Conservation (phyloP, 2,888 invertebrate species). For the Polydrusus tereticollis region DNA sequence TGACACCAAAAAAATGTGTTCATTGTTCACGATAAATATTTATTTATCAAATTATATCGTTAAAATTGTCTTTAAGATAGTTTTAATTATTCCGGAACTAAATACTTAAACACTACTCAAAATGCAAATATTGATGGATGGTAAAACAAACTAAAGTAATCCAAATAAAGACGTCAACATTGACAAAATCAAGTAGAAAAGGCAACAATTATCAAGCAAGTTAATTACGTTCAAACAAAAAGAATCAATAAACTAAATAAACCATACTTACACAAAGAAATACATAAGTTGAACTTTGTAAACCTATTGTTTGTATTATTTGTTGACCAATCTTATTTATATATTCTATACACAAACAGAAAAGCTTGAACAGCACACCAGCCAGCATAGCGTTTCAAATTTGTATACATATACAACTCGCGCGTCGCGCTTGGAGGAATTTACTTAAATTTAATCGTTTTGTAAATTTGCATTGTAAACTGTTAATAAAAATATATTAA, state of each 20-base stretch:
- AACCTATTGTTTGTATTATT: constrained; percentile 58
- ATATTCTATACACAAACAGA: constrained; percentile 48
- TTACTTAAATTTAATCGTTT: constrained; percentile 60
- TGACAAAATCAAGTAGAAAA: constrained; percentile 48
- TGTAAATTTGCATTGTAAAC: constrained; percentile 61
- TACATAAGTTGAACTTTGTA: constrained; percentile 56
- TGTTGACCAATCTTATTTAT: constrained; percentile 61
- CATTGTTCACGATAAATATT: background rate
- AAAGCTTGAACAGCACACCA: constrained; percentile 24
- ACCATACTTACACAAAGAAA: constrained; percentile 54
- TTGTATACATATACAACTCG: constrained; percentile 23
- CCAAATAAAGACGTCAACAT: constrained; percentile 43
- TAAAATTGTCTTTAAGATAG: constrained; percentile 15
- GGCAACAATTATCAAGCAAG: constrained; percentile 53
- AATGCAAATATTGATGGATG: constrained; percentile 33
- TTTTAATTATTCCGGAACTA: constrained; percentile 30
- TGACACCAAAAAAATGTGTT: no score
- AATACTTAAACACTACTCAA: constrained; percentile 32
- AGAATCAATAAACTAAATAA: constrained; percentile 58
- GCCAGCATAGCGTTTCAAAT: constrained; percentile 36
- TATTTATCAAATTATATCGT: background rate
- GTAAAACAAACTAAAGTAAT: constrained; percentile 42
- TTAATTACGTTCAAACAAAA: constrained; percentile 57
- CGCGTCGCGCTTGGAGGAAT: constrained; percentile 46
- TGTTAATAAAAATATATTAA: constrained; percentile 57